Evolutionary conservation across 2,888 invertebrate species (phyloP), one percentile per base, ranked within the genome.

Genomic region (Itoplectis maculator): DNA sequence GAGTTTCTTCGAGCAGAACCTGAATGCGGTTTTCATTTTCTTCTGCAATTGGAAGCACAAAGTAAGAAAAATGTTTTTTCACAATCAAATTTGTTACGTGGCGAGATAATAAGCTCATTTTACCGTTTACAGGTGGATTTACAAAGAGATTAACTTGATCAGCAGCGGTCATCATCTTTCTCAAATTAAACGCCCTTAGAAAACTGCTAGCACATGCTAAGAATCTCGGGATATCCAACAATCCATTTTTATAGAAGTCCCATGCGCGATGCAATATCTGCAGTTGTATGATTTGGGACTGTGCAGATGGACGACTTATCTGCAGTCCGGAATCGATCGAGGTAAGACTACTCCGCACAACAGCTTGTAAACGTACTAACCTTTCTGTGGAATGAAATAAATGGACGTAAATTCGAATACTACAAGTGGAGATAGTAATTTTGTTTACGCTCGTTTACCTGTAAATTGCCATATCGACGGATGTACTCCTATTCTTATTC

Each of bases 401-500:
- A 15, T 49, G 15, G 2, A 15, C 7, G 13, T 49, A 18, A 11
- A 49, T 15, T 15, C n/a, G 49, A 49, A 15, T 49, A 49, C 2
- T 49, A 8, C 2, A 49, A 2, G 18, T 7, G 49, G 5, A 49
- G 49, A 15, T 49, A 15, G 2, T n/a, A 1, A 13, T 49, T 15
- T 49, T 15, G 1, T 49, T 49, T n/a, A 49, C 29, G 2, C 29
- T 56, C 29, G 2, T 59, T 42, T 74, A 56, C 45, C 73, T 23
- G 45, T 56, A n/a, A 72, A 56, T 56, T 72, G 18, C 72, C 72
- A 72, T 8, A 72, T 20, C 4, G 45, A 45, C 3, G 72, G 72
- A 37, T 56, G 54, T 8, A 35, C 49, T n/a, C 70, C 70, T 13
- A 70, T 2, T 6, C 47, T 51, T 8, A 5, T 29, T 40, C 42